A percentile compares a stretch with the other conserved stretches of the same genome.
These are phyloP conservation scores for Pardalotus punctatus DNA, from an alignment of 2,113 vertebrate genomes.

Conservation along the genomic window DNA sequence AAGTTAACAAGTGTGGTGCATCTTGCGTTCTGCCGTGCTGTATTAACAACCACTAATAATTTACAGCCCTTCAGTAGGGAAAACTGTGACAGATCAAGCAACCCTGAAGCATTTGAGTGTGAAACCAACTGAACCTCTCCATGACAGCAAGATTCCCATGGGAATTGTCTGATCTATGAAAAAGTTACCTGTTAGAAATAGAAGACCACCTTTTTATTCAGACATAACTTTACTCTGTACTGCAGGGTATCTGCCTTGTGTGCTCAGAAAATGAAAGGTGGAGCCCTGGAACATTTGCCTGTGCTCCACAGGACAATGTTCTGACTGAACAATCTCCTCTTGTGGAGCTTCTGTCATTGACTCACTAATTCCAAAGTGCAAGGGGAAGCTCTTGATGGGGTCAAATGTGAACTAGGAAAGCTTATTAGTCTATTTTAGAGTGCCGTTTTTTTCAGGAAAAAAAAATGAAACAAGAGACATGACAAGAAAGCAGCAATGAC, in stretches of 20 bases:
- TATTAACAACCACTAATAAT: conserved; percentile 14
- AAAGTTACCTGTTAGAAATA: not conserved
- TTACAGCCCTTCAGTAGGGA: not conserved
- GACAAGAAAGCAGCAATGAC: not conserved
- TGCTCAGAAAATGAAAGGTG: not conserved
- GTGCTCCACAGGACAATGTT: not conserved
- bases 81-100: not conserved
- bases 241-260: not conserved
- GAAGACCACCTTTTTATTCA: not conserved
- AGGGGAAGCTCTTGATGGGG: not conserved
- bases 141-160: not conserved
- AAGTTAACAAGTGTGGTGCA: not conserved
- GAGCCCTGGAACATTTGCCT: not conserved
- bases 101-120: not conserved
- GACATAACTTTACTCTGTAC: not conserved
- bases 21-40: not conserved
- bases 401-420: not conserved
- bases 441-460: not conserved
- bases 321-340: not conserved
- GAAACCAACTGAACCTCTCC: conserved; percentile 1
- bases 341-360: not conserved
- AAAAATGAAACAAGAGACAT: not conserved
- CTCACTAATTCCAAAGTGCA: not conserved
- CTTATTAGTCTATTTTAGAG: not conserved
- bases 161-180: not conserved